These are phyloP conservation scores for Saccostrea echinata DNA, from an alignment of 1,140 invertebrate species.

Conservation along the genomic window DNA sequence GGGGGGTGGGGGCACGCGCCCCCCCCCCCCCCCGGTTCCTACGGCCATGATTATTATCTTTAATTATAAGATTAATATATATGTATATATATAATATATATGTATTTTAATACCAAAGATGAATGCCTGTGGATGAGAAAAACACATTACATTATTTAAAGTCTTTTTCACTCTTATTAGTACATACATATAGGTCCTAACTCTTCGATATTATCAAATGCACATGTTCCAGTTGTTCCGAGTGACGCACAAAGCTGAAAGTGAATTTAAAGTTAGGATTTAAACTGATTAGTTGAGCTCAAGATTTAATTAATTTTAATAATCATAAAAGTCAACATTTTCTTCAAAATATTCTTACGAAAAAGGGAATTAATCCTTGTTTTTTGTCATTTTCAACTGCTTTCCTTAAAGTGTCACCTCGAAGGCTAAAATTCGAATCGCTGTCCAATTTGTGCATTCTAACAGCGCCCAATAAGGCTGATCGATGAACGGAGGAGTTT, in stretches of 20 bases:
- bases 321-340: neutral
- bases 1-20: too few relatives aligned
- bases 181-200: conserved; percentile 84
- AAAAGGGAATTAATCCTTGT: conserved; percentile 95
- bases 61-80: too few relatives aligned
- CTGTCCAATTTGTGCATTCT: conserved; percentile 90
- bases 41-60: too few relatives aligned
- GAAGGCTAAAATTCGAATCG: conserved; percentile 90
- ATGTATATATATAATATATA: too few relatives aligned
- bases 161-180: too few relatives aligned
- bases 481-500: conserved; percentile 97
- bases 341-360: conserved; percentile 83
- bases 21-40: too few relatives aligned
- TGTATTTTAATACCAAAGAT: too few relatives aligned
- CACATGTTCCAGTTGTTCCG: conserved; percentile 95
- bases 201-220: conserved; percentile 94
- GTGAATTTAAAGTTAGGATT: neutral
- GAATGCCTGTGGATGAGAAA: too few relatives aligned
- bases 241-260: conserved; percentile 94
- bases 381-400: conserved; percentile 90
- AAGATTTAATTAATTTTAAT: too few relatives aligned
- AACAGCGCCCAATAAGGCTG: conserved; percentile 92
- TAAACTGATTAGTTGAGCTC: neutral
- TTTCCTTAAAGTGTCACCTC: conserved; percentile 88
- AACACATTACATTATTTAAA: too few relatives aligned